Conservation (phyloP, 2,888 invertebrate genomes). For the Cerastis leucographa region DNA sequence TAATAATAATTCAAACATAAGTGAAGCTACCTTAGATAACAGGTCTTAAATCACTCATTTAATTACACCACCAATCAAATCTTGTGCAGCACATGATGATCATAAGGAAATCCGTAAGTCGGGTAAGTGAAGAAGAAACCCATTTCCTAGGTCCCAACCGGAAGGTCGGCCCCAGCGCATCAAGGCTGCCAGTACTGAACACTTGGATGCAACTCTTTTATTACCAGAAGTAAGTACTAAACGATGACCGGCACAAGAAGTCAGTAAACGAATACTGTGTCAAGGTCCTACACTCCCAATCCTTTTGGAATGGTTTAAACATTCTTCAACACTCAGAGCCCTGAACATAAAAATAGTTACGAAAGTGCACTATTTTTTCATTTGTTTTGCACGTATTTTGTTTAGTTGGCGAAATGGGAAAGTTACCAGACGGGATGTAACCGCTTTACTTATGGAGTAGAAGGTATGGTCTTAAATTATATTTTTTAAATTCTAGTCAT, state of each 20-base stretch:
- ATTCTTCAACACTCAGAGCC: background rate
- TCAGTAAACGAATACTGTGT: conserved; percentile 8
- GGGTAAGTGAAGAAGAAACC: conserved; percentile 48
- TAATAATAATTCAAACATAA: background rate
- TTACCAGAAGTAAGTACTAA: conserved; percentile 58
- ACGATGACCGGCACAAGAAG: conserved; percentile 40
- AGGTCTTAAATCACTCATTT: background rate
- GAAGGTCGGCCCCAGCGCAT: conserved; percentile 37
- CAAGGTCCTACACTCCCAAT: conserved; percentile 29
- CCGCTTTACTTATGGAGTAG: too few species aligned
- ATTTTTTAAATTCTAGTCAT: too few species aligned
- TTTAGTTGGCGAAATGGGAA: too few species aligned
- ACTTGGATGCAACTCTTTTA: conserved; percentile 55
- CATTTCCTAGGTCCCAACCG: conserved; percentile 56
- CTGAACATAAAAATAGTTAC: too few species aligned
- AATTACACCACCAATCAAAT: background rate
- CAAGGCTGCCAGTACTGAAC: conserved; percentile 44
- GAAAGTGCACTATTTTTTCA: too few species aligned
- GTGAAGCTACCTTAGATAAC: background rate
- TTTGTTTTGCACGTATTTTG: too few species aligned
- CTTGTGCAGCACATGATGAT: conserved; percentile 16
- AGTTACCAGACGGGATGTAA: too few species aligned
- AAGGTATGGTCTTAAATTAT: too few species aligned
- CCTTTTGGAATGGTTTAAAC: background rate
- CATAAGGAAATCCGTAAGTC: conserved; percentile 51